A percentile compares a stretch with the other conserved stretches of the same genome.
phyloP scores from a whole-genome alignment of 2,113 vertebrate species.

The Podilymbus podiceps region DNA sequence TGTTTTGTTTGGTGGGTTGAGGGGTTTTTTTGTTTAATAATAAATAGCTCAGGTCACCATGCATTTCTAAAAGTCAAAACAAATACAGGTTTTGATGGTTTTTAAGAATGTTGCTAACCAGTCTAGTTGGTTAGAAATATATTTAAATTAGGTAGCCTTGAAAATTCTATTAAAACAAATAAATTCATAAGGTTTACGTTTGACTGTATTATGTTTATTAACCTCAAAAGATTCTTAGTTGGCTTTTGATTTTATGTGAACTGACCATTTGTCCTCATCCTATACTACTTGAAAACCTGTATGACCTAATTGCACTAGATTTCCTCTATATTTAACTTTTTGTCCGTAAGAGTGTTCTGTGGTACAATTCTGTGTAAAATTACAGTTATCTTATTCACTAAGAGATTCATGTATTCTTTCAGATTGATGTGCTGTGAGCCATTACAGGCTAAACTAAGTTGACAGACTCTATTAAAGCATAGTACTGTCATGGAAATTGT shows the following conservation, averaged over 20 bases:
- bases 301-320: not conserved
- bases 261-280: not conserved
- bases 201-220: not conserved
- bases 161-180: not conserved
- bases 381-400: not conserved
- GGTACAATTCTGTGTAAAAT: not conserved
- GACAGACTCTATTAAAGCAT: slow-evolving; percentile 38
- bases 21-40: not conserved
- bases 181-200: too few species aligned
- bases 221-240: not conserved
- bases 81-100: not conserved
- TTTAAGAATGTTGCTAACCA: not conserved
- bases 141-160: not conserved
- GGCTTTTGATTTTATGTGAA: not conserved
- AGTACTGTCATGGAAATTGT: slow-evolving; percentile 23
- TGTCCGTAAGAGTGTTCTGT: not conserved
- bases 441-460: not conserved
- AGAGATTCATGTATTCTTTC: not conserved
- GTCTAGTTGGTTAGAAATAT: not conserved
- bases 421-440: not conserved
- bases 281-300: not conserved
- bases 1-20: not conserved
- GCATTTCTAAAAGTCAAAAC: not conserved
- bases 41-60: not conserved
- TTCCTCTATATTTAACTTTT: not conserved